phyloP scores from a whole-genome alignment of 2,113 vertebrate species.

The Cygnus atratus region DNA sequence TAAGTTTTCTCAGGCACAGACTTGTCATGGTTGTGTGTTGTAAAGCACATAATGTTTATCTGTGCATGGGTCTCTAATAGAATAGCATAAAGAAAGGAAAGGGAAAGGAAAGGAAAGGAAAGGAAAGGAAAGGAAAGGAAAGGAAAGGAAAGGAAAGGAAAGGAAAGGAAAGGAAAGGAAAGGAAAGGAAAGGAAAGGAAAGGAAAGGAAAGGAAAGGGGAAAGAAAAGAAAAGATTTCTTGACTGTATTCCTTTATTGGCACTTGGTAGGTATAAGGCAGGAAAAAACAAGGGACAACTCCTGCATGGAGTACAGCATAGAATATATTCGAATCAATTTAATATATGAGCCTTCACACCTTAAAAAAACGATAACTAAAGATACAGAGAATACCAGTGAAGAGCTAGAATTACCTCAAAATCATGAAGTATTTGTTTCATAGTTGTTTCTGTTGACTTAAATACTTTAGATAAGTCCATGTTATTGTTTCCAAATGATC shows the following conservation, averaged over 20 bases:
- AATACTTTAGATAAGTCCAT: neutral
- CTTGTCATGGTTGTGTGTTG: neutral
- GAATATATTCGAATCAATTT: neutral
- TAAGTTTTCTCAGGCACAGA: neutral
- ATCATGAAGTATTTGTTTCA: neutral
- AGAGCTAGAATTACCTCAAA: neutral
- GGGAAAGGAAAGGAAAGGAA: too few relatives aligned
- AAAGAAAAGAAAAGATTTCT: neutral
- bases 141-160: too few relatives aligned
- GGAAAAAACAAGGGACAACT: neutral
- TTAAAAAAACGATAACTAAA: neutral
- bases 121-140: too few relatives aligned
- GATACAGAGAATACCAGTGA: neutral
- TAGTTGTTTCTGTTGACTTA: neutral
- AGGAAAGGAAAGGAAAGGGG: too few relatives aligned
- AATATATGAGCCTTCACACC: neutral
- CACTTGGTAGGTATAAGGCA: neutral
- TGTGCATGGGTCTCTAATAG: neutral
- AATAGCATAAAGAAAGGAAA: neutral
- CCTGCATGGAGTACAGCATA: neutral
- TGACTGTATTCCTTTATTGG: neutral
- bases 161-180: too few relatives aligned
- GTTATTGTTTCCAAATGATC: neutral
- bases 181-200: too few relatives aligned
- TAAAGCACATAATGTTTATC: neutral